Evolutionary conservation across 2,797 vertebrate genomes (phyloP), one percentile per base, ranked within the genome.

Genomic region (Dallia pectoralis): DNA sequence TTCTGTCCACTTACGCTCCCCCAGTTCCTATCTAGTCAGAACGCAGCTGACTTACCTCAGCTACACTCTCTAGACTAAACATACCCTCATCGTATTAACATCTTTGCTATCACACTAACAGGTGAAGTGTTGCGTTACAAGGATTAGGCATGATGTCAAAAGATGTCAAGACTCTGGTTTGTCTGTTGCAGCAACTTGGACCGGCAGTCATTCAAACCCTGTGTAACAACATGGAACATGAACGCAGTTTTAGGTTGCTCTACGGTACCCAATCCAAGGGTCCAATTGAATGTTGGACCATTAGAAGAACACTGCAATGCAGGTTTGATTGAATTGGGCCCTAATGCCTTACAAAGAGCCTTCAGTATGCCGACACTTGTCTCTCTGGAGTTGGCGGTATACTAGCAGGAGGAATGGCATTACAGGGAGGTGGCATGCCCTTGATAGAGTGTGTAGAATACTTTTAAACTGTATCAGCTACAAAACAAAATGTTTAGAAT

Each of bases 41-140:
- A 59, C 22, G 22, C 22, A 25, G 53, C 53, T 59, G n/a, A 59
- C 25, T 25, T 25, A 25, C 9, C 53, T 59, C 22, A 25, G 12
- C 53, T 25, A 56, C 53, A 56, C 2, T 56, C 14, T 25, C 53
- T 27, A 59, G 8, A 12, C 11, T 27, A 25, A 59, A 59, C 53
- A 59, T 32, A 84, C 77, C 32, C 63, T 36, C 25, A 14, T 18
- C 62, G 80, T 76, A 75, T 68, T 61, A 27, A 6, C 14, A 44
- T 11, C 14, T 44, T 11, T 44, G 40, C 40, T 11, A 44, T 44
- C 40, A 44, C 40, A 11, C 9, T 12, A 44, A 32, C 59, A 79
- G 72, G 71, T 77, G 81, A 16, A 25, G 16, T 63, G 12, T 61
- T 78, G 74, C 76, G 73, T 80, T 75, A 75, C 47, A 77, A 77